Evolutionary conservation across 2,113 vertebrate genomes (phyloP), one percentile per base, ranked within the genome.

Genomic region (Crotophaga sulcirostris): DNA sequence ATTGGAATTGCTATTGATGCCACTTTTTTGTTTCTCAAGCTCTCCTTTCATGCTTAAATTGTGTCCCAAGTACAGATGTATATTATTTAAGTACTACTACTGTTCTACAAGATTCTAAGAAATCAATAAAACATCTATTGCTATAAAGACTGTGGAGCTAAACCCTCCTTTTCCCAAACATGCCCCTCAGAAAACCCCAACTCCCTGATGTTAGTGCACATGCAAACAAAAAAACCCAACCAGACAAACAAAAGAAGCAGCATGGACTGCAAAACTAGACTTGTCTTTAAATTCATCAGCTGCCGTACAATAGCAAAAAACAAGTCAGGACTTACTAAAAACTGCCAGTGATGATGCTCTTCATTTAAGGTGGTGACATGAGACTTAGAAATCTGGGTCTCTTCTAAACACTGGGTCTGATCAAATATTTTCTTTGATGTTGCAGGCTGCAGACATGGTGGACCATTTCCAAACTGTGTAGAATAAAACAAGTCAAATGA

Each of bases 381-480:
- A 44, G 95, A 97, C 62, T 86, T 56, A 10, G 94, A 86, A 66
- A 93, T 55, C 78, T 84, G 81, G 5, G 79, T 93, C 69, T 97
- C 97, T 83, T 97, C 97, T 98, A 98, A 25, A 91, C 97, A 78
- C 56, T 5, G 55, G 72, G 91, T 90, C 81, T 87, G 91, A 40
- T 97, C 97, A 96, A 94, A 91, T 79, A 23, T 34, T 81, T 95
- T 69, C 79, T 82, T 79, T 8, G 97, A 45, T 28, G 93, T 66
- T 77, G 92, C 89, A 73, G 98, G 94, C 84, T 94, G 98, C 89
- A 97, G 95, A 63, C 94, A 67, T 59, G 96, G 59, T 19, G 93
- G 95, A 68, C 97, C 98, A 97, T 98, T 97, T 98, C 98, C 98
- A 87, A 96, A 92, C 98, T 99, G 97, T 98, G 96, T n/a, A 93